These are phyloP conservation scores for Hypsibius dujardini DNA, from an alignment of 1,140 invertebrate species.

Conservation along the genomic window DNA sequence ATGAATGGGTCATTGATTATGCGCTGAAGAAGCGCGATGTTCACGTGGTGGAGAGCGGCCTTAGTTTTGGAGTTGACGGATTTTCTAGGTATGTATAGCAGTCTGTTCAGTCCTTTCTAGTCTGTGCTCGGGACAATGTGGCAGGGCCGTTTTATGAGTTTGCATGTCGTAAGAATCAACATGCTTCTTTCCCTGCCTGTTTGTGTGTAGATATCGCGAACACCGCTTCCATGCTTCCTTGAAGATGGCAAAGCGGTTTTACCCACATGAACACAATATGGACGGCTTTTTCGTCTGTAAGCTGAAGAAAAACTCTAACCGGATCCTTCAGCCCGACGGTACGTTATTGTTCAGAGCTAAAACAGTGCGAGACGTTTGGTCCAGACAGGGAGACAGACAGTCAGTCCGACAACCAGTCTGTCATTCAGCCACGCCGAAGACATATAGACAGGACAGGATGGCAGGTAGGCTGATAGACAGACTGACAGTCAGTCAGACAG, in stretches of 20 bases:
- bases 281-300: conserved; percentile 99
- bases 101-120: no score
- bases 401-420: no score
- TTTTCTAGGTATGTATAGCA: conserved; percentile 52
- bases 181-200: conserved; percentile 20
- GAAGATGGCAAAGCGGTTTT: conserved; percentile 73
- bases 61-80: conserved; percentile 88
- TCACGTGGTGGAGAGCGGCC: conserved; percentile 73
- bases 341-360: background rate
- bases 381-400: no score
- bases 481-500: no score
- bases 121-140: no score
- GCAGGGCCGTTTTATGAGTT: no score
- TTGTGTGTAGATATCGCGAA: conserved; percentile 42
- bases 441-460: no score
- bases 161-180: no score
- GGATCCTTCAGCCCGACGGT: conserved; percentile 36
- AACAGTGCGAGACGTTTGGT: no score
- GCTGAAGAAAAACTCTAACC: conserved; percentile 83
- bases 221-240: conserved; percentile 68
- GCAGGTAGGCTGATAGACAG: no score
- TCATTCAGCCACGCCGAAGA: no score
- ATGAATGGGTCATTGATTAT: conserved; percentile 92
- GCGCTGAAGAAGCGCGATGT: conserved; percentile 77
- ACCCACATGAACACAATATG: conserved; percentile 95